A percentile compares a stretch with the other conserved stretches of the same genome.
phyloP scores from a whole-genome alignment of 2,888 invertebrate genomes.

The Erannis defoliaria region DNA sequence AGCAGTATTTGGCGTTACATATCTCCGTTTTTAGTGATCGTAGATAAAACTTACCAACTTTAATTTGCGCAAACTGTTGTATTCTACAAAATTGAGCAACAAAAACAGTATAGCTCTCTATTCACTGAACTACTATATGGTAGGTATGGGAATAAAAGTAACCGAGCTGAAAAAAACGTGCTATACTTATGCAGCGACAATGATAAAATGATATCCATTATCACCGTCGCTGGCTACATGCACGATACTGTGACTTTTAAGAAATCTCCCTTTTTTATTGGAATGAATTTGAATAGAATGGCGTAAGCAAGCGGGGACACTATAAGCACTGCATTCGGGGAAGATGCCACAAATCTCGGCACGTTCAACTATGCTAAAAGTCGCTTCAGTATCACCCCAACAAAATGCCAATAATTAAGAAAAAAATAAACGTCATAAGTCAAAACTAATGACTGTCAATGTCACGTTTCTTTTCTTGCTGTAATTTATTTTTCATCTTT shows the following conservation, averaged over 20 bases:
- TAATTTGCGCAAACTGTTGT: no score
- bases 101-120: no score
- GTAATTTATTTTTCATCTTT: background rate
- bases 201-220: no score
- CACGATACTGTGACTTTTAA: slow-evolving; percentile 89
- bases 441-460: background rate
- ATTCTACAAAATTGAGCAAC: no score
- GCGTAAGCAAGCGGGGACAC: slow-evolving; percentile 90
- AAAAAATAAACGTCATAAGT: no score
- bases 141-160: slow-evolving; percentile 90
- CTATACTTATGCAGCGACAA: no score
- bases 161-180: slow-evolving; percentile 89
- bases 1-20: no score
- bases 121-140: no score
- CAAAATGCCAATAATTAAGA: slow-evolving; percentile 85
- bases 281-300: no score
- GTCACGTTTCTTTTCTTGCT: background rate
- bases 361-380: slow-evolving; percentile 92
- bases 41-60: no score
- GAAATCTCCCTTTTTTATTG: slow-evolving; percentile 93
- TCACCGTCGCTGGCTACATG: no score
- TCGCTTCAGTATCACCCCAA: slow-evolving; percentile 92
- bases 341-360: slow-evolving; percentile 92
- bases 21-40: no score
- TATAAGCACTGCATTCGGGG: slow-evolving; percentile 93